Evolutionary conservation across 2,113 vertebrate genomes (phyloP).

Genomic region (Proteles cristata): DNA sequence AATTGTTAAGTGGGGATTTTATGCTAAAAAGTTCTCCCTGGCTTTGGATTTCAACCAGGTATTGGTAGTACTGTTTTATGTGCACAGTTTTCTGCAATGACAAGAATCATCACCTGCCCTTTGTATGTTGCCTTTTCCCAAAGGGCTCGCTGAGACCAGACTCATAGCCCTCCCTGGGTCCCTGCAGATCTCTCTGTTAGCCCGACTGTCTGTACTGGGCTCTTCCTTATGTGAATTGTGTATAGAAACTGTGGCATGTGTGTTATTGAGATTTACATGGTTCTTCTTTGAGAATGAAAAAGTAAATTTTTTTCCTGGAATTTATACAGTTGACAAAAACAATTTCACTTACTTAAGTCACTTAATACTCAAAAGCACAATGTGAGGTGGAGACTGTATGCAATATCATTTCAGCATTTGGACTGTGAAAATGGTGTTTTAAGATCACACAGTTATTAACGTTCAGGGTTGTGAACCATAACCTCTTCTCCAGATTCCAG

Average conservation of each 20-base stretch:
- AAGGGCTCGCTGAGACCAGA: not conserved
- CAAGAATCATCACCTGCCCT: not conserved
- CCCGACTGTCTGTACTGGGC: not conserved
- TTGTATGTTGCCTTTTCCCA: not conserved
- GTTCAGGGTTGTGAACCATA: not conserved
- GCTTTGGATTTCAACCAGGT: not conserved
- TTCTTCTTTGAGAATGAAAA: not conserved
- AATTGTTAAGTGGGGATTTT: not conserved
- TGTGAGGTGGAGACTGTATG: not conserved
- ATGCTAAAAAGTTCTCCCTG: not conserved
- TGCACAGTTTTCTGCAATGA: not conserved
- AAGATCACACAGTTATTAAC: not conserved
- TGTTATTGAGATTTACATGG: not conserved
- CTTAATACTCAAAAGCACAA: not conserved
- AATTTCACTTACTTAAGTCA: not conserved
- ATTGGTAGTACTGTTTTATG: not conserved
- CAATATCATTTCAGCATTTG: not conserved
- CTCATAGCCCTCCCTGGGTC: not conserved
- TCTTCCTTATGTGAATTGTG: not conserved
- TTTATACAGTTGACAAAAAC: not conserved
- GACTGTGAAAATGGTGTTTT: not conserved
- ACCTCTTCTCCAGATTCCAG: not conserved
- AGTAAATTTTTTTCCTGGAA: not conserved
- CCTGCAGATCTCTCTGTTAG: not conserved
- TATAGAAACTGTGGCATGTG: not conserved